These are phyloP conservation scores for Lepidothrix coronata DNA, from an alignment of 2,113 vertebrate genomes.

Conservation along the genomic window DNA sequence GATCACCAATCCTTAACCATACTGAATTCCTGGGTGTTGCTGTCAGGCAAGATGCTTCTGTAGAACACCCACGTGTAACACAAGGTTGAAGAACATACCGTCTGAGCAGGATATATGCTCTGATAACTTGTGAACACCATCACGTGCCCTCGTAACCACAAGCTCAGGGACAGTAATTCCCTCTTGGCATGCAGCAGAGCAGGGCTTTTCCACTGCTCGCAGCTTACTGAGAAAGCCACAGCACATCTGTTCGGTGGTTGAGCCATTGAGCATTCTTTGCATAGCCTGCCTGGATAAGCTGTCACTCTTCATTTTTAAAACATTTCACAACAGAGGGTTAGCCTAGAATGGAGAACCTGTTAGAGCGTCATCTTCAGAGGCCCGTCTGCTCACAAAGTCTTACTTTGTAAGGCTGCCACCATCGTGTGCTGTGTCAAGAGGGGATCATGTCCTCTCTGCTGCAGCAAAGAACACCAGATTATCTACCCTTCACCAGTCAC, in stretches of 20 bases:
- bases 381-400: background rate
- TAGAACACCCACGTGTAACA: background rate
- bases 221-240: conserved; percentile 26
- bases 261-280: conserved; percentile 38
- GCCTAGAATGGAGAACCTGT: background rate
- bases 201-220: conserved; percentile 21
- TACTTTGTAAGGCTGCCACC: background rate
- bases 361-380: background rate
- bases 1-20: background rate
- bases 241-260: conserved; percentile 31
- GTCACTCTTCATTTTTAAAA: conserved; percentile 57
- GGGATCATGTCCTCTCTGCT: background rate
- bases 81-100: background rate
- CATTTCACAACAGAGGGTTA: conserved; percentile 18
- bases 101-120: background rate
- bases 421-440: background rate
- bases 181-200: conserved; percentile 34
- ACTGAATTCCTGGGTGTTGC: background rate
- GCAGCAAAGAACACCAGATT: background rate
- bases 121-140: conserved; percentile 11
- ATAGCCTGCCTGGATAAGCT: conserved; percentile 39
- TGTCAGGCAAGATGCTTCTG: background rate
- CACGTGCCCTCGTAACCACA: background rate
- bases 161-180: conserved; percentile 41
- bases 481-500: background rate